Percentiles rank a stretch among this genome's conserved stretches.
These are phyloP conservation scores for Pristis pectinata DNA, from an alignment of 2,797 vertebrate species.

Conservation along the genomic window DNA sequence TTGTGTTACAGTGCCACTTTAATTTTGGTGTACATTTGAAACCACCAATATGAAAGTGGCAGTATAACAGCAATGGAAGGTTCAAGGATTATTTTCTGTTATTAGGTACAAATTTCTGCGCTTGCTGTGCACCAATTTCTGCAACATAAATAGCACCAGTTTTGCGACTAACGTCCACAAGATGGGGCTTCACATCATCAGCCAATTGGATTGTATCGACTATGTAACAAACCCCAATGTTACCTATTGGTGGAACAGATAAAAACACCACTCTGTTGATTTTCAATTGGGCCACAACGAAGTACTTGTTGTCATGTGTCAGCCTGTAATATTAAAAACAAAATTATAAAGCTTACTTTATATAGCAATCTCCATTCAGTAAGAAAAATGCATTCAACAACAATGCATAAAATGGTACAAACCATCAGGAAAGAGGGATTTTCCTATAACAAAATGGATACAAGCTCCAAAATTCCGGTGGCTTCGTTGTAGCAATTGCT, in stretches of 20 bases:
- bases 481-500: not conserved
- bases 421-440: not conserved
- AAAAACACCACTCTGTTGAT: slow-evolving; percentile 69
- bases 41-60: not conserved
- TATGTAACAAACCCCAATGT: slow-evolving; percentile 71
- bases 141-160: slow-evolving; percentile 80
- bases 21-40: not conserved
- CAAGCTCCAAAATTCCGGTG: not conserved
- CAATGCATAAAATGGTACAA: not conserved
- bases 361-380: not conserved
- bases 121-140: slow-evolving; percentile 84
- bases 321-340: slow-evolving; percentile 54
- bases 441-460: not conserved
- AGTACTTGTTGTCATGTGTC: slow-evolving; percentile 69
- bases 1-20: not conserved
- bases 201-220: slow-evolving; percentile 75
- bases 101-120: slow-evolving; percentile 77
- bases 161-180: slow-evolving; percentile 75
- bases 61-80: not conserved
- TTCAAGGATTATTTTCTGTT: slow-evolving; percentile 34
- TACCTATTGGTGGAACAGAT: slow-evolving; percentile 69
- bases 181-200: slow-evolving; percentile 77
- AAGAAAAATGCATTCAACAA: not conserved
- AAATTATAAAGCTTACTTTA: not conserved
- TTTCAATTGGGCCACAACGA: slow-evolving; percentile 82